Evolutionary conservation across 2,113 vertebrate species (phyloP).

Genomic region (Malurus alboscapulatus): DNA sequence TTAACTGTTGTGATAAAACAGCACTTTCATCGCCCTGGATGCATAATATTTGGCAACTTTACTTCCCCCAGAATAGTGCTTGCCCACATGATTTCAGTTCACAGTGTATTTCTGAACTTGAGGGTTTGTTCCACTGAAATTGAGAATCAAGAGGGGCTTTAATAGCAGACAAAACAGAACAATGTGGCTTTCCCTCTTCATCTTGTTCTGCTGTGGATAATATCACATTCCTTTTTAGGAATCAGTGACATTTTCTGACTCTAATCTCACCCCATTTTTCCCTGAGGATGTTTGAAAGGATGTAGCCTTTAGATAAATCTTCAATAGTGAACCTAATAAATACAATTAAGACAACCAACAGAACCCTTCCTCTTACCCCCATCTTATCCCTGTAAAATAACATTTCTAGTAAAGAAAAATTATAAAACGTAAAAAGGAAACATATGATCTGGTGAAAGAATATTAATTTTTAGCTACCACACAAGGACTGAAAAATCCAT

Average conservation of each 20-base stretch:
- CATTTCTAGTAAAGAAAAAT: neutral
- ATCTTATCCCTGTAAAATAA: neutral
- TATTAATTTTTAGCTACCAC: neutral
- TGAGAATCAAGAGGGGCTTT: neutral
- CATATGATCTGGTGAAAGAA: neutral
- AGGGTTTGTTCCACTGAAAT: neutral
- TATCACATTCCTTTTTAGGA: neutral
- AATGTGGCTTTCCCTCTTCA: neutral
- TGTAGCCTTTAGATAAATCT: neutral
- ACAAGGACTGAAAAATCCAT: neutral
- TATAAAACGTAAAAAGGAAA: neutral
- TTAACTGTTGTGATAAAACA: neutral
- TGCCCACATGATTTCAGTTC: neutral
- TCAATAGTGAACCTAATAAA: neutral
- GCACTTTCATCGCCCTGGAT: neutral
- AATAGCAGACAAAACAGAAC: neutral
- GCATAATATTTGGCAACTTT: neutral
- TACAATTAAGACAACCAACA: neutral
- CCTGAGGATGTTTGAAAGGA: neutral
- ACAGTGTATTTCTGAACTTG: neutral
- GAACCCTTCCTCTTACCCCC: neutral
- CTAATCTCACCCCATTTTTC: neutral
- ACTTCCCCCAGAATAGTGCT: fast-evolving
- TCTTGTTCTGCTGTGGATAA: neutral
- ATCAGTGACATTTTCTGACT: neutral